Evolutionary conservation across 2,888 invertebrate species (phyloP), one percentile per base, ranked within the genome.

Genomic region (Hyles lineata): DNA sequence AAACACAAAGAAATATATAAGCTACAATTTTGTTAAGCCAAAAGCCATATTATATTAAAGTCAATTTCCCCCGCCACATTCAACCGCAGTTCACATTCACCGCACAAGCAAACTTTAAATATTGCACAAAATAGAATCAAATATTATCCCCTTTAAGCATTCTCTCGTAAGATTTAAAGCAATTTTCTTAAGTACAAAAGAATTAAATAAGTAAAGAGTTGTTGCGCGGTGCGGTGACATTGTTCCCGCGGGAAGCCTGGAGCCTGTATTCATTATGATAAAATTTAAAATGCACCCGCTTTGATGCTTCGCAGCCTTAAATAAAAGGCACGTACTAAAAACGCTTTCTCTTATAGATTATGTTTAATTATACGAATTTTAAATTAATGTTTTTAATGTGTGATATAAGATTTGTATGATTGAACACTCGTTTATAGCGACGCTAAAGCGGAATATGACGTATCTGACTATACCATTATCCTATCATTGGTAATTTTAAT

Each of bases 201-300:
- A 85, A 85, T 85, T 85, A 85, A 84, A 84, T 84, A 85, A 85
- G 78, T 82, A 83, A 82, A 74, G 79, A 83, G 80, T 78, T 82
- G 79, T 79, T 78, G 75, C 75, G 70, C 70, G 75, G 78, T 78
- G 78, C 80, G 76, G 78, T 74, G 77, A 75, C 72, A 70, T 77
- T 75, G 77, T 76, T 74, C 83, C 76, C 77, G 15, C 7, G 62
- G 71, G 79, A 71, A 70, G 72, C 71, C 73, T 70, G 71, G 78
- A 76, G 43, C 78, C 76, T 76, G 78, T 80, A 77, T 79, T 81
- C 82, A 81, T 83, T 82, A 82, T 80, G 81, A 77, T 79, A 78
- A 84, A 84, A 84, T 85, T 85, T 85, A 82, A 84, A 85, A 83
- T 85, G 81, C 83, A 85, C 74, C 76, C 77, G 79, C 80, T 70